Evolutionary conservation across 2,888 invertebrate species (phyloP).

Genomic region (Ophion ellenae): DNA sequence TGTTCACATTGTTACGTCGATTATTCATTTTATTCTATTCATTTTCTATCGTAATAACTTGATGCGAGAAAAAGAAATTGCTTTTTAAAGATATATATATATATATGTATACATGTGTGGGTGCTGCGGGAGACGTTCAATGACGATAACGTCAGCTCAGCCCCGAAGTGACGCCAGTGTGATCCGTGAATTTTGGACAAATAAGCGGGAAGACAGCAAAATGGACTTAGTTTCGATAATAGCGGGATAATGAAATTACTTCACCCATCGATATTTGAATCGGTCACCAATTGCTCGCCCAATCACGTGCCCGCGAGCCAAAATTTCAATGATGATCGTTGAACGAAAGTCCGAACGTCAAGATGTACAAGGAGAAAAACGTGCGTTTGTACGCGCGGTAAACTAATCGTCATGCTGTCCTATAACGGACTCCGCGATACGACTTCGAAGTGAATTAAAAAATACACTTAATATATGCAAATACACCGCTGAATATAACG

Average conservation of each 20-base stretch:
- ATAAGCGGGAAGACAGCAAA: not conserved
- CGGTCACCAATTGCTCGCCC: not conserved
- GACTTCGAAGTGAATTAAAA: slow-evolving; percentile 33
- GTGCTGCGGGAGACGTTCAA: too few relatives aligned
- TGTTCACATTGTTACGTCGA: slow-evolving; percentile 31
- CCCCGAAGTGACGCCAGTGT: too few relatives aligned
- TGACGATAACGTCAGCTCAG: too few relatives aligned
- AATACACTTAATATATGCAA: slow-evolving; percentile 29
- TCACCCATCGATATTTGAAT: not conserved
- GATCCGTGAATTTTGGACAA: not conserved
- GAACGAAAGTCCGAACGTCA: not conserved
- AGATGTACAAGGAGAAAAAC: not conserved
- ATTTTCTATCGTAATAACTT: slow-evolving; percentile 30
- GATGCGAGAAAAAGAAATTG: not conserved
- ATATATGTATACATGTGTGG: too few relatives aligned
- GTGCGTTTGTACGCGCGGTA: not conserved
- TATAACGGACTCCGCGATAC: not conserved
- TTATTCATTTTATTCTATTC: slow-evolving; percentile 37
- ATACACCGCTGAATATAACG: slow-evolving; percentile 31
- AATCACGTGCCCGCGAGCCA: not conserved
- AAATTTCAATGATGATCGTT: not conserved
- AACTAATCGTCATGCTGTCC: not conserved
- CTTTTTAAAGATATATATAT: too few relatives aligned
- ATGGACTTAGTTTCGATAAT: not conserved
- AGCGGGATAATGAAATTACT: not conserved